phyloP scores from a whole-genome alignment of 2,797 vertebrate species.

The Takifugu ocellatus region DNA sequence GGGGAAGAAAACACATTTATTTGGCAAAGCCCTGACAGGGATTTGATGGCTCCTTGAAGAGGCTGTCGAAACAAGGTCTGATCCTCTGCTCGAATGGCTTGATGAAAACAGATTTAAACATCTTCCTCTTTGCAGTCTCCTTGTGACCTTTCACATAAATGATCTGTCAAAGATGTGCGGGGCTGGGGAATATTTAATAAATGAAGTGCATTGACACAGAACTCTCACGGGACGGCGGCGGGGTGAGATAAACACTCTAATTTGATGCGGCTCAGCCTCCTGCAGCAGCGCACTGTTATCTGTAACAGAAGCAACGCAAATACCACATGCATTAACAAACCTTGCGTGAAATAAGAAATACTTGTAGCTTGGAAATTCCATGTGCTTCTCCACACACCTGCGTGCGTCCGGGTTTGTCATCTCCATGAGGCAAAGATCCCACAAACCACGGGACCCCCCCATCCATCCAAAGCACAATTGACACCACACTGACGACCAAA shows the following conservation, averaged over 20 bases:
- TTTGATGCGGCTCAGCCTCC: too few relatives aligned
- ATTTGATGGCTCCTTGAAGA: not conserved
- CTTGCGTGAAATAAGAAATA: too few relatives aligned
- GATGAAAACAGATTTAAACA: not conserved
- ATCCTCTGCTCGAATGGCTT: too few relatives aligned
- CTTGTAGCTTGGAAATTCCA: too few relatives aligned
- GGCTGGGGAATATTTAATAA: too few relatives aligned
- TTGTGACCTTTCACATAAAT: slow-evolving; percentile 21
- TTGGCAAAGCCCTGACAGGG: not conserved
- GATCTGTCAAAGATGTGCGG: slow-evolving; percentile 5
- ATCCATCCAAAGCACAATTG: slow-evolving; percentile 49
- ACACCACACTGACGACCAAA: not conserved
- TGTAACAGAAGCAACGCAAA: too few relatives aligned
- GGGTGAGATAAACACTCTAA: too few relatives aligned
- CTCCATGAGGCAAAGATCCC: slow-evolving; percentile 24
- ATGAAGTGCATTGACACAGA: too few relatives aligned
- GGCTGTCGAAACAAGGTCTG: slow-evolving; percentile 4
- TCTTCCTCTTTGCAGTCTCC: not conserved
- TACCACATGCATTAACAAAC: too few relatives aligned
- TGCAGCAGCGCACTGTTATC: too few relatives aligned
- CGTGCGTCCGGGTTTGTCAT: slow-evolving; percentile 35
- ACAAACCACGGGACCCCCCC: slow-evolving; percentile 21
- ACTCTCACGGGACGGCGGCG: too few relatives aligned
- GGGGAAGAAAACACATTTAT: too few relatives aligned
- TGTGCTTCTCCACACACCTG: not conserved